Evolutionary conservation across 2,113 vertebrate species (phyloP).

Genomic region (Toxotes chatareus): DNA sequence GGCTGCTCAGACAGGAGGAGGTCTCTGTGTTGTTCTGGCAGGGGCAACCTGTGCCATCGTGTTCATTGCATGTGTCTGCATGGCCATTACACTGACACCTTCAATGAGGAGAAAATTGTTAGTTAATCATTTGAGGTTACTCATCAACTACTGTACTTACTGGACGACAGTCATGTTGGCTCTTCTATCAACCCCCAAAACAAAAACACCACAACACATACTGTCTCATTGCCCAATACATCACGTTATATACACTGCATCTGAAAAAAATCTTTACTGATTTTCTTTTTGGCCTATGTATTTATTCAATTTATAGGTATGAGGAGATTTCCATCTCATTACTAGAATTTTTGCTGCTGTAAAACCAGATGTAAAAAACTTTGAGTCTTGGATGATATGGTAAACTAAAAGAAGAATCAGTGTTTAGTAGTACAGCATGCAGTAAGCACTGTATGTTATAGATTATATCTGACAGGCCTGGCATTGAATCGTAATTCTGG

Average conservation of each 20-base stretch:
- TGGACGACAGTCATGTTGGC: not conserved
- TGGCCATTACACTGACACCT: constrained; percentile 96
- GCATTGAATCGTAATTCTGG: not conserved
- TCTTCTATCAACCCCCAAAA: not conserved
- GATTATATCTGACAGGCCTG: not conserved
- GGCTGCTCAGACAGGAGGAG: constrained; percentile 88
- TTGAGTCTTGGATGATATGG: not conserved
- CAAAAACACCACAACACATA: not conserved
- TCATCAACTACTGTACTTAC: not conserved
- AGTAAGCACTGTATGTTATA: not conserved
- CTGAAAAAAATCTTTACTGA: too few species aligned
- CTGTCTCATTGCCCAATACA: not conserved
- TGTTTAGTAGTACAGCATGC: not conserved
- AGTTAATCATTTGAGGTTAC: not conserved
- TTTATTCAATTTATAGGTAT: not conserved
- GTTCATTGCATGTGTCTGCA: constrained; percentile 90
- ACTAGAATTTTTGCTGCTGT: not conserved
- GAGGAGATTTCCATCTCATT: not conserved
- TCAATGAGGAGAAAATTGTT: constrained; percentile 15
- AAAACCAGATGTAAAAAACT: not conserved
- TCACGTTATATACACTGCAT: too few species aligned
- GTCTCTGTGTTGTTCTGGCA: constrained; percentile 97
- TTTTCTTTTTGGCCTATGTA: not conserved
- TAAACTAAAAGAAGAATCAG: too few species aligned
- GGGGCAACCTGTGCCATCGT: constrained; percentile 91